Evolutionary conservation across 2,888 invertebrate species (phyloP), one percentile per base, ranked within the genome.

Genomic region (Hanleya hanleyi): DNA sequence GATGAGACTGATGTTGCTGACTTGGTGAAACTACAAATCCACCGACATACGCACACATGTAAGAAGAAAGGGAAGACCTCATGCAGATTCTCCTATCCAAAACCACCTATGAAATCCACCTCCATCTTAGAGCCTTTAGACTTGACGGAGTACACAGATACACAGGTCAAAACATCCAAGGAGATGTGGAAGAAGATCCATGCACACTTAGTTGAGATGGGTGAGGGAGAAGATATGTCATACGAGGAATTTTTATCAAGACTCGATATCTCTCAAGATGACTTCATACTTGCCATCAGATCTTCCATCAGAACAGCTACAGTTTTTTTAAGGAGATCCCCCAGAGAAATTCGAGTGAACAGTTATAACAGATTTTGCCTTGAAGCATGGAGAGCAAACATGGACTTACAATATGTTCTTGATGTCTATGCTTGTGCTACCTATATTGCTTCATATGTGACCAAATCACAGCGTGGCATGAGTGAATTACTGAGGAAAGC

Each of bases 351-450:
- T 4, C 38, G 74, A 18, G 64, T 73, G 7, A 77, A 77, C 41
- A 41, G 12, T 7, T 78, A 77, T 35, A 78, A 78, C 37, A 50
- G 22, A 2, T 15, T 12, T 33, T 15, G 71, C 6, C 57, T 75
- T 3, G 37, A 36, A 36, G 50, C 67, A 29, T 77, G 77, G 75
- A 22, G 57, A 67, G 75, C 80, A 61, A 80, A 75, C 38, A 71
- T 68, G 36, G 80, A 80, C 47, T 15, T 77, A 5, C 77, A 80
- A 47, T 76, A 51, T 67, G 65, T 78, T 1, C 38, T 70, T 0
- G 78, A 81, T 75, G 76, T 74, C 0, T 80, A 78, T 75, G 73
- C 78, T 41, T 80, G 79, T 75, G 82, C 81, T 1, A 47, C 74
- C 3, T 81, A 83, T 70, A 67, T 82, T 35, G 76, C 75, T 0